Percentiles rank a stretch among this genome's conserved stretches.
These are phyloP conservation scores for Linnaemya tessellans DNA, from an alignment of 2,888 invertebrate species.

Conservation along the genomic window DNA sequence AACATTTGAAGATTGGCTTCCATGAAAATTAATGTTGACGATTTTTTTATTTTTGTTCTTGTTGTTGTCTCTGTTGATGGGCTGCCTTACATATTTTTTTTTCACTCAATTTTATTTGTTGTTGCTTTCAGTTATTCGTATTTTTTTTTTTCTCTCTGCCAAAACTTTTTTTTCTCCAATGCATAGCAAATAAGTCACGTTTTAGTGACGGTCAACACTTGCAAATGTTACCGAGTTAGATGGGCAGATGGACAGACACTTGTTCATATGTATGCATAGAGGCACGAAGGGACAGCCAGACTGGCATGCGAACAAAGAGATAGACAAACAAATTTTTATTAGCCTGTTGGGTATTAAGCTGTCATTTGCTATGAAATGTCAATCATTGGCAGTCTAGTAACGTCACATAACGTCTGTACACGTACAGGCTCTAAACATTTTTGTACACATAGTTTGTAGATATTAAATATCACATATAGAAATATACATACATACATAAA, in stretches of 20 bases:
- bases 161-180: constrained; percentile 50
- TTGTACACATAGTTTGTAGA: constrained; percentile 23
- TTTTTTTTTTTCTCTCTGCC: constrained; percentile 25
- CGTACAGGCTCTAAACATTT: constrained; percentile 53
- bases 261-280: constrained; percentile 31
- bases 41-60: constrained; percentile 6
- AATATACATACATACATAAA: not conserved
- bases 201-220: constrained; percentile 72
- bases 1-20: constrained; percentile 67
- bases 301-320: constrained; percentile 22
- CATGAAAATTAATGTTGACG: constrained; percentile 70
- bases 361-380: constrained; percentile 74
- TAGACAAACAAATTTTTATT: constrained; percentile 71
- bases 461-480: constrained; percentile 8
- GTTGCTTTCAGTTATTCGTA: constrained; percentile 45
- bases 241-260: constrained; percentile 44
- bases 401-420: constrained; percentile 71
- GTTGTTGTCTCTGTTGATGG: constrained; percentile 39
- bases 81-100: constrained; percentile 7
- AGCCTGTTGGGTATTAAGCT: constrained; percentile 72
- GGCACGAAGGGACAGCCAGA: constrained; percentile 42
- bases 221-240: constrained; percentile 64
- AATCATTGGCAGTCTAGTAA: constrained; percentile 73
- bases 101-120: constrained; percentile 60
- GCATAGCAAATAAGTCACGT: constrained; percentile 72